A percentile compares a stretch with the other conserved stretches of the same genome.
phyloP scores from a whole-genome alignment of 1,140 invertebrate genomes.

The Bombus turneri region DNA sequence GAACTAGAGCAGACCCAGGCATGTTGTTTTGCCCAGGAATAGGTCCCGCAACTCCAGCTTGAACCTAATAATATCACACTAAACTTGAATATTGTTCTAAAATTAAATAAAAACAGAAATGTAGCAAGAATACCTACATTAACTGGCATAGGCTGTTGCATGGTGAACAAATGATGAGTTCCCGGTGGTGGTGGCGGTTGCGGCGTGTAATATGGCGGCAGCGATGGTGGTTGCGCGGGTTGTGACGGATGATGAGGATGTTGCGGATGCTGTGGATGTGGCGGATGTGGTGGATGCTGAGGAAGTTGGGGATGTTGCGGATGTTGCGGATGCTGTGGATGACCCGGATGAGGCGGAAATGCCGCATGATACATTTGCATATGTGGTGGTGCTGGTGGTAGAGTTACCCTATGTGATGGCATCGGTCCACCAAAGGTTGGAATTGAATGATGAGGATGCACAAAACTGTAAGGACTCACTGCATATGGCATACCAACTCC shows the following conservation, averaged over 20 bases:
- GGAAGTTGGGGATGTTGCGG: constrained; percentile 76
- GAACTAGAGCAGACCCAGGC: constrained; percentile 76
- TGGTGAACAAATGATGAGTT: constrained; percentile 80
- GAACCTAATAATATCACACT: constrained; percentile 66
- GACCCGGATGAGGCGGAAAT: constrained; percentile 79
- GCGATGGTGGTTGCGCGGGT: constrained; percentile 78
- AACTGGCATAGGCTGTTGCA: constrained; percentile 80
- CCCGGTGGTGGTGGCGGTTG: constrained; percentile 79
- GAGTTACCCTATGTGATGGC: constrained; percentile 83
- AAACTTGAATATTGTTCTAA: background rate
- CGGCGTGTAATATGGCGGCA: constrained; percentile 78
- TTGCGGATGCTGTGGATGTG: constrained; percentile 78
- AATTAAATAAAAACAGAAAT: background rate
- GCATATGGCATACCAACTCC: constrained; percentile 85
- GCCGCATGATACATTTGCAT: constrained; percentile 82
- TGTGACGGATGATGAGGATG: constrained; percentile 75
- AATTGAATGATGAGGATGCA: constrained; percentile 82
- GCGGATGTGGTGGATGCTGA: constrained; percentile 76
- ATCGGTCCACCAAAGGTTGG: constrained; percentile 82
- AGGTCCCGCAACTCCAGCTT: constrained; percentile 76
- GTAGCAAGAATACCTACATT: constrained; percentile 67
- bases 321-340: constrained; percentile 75
- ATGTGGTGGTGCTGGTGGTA: constrained; percentile 84
- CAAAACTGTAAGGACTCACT: constrained; percentile 83
- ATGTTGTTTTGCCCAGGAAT: constrained; percentile 78